Base-by-base conservation (phyloP, 2,888 invertebrate genomes). In the Isoperla grammatica region DNA sequence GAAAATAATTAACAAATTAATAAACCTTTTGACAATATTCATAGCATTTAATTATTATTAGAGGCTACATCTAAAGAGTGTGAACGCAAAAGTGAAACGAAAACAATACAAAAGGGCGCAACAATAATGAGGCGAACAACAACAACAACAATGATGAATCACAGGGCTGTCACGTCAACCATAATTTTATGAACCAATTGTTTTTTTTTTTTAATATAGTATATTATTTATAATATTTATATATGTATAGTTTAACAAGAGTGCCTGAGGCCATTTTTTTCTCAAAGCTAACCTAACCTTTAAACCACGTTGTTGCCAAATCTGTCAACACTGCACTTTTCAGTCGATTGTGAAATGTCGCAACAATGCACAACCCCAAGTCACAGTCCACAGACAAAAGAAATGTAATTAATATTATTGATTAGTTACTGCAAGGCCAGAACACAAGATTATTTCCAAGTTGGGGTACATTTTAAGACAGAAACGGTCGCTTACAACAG, bases 191-290 rank as follows among this genome's bases (percentile, higher is more conserved):
- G 19, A 45, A 45, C 53, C 12, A 53, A 53, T 17, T 39, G 35
- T 12, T 53, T 20, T 11, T 17, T 39, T 53, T 12, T 53, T 20
- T 11, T 45, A 15, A 15, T 19, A 15, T 45, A 45, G n/a, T 17
- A 11, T 45, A 17, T 15, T 45, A 45, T 45, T 45, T 45, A 45
- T 45, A 45, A 53, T 53, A 53, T 37, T 37, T 53, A 53, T 45
- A 46, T 46, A 53, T 53, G 17, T 37, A 53, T 53, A 53, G 53
- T 37, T 53, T 53, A 53, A 53, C 53, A 53, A 53, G 53, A 37
- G 53, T 20, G 15, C n/a, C 49, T 50, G 29, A 35, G 15, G n/a
- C 15, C 13, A 35, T 20, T 12, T 40, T 9, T 37, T 40, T 12
- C 29, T 35, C 49, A 50, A 12, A 50, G 29, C 49, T 23, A 50